Base-by-base conservation (phyloP, 2,888 invertebrate genomes). In the Furcula furcula region DNA sequence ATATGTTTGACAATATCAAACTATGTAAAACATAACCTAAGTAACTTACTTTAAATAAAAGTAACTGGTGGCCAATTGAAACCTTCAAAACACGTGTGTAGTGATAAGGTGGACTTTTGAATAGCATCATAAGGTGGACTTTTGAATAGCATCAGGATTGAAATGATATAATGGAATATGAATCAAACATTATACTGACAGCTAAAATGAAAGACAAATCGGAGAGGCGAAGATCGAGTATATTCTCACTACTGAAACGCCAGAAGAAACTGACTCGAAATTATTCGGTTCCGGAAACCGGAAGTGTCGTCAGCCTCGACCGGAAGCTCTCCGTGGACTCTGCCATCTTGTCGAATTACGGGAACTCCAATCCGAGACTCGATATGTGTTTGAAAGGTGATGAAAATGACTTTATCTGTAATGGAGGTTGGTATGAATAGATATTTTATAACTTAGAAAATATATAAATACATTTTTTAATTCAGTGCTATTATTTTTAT, bases 241-340 rank as follows among this genome's bases (percentile, higher is more conserved):
- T 88, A 7, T 86, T 88, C 55, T 79, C 76, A 0, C 46, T 86
- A 0, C 35, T 88, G 0, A 76, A 71, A 34, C 46, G 71, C 0
- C 75, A 80, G 50, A 86, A 80, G 62, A 87, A 84, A 14, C 10
- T 86, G 0, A 57, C 67, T 0, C 53, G 87, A 7, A 86, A 86
- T 31, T 51, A 54, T 1, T 87, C 87, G 0, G 85, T 80, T 16
- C 87, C 86, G 0, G 66, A 51, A 0, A 48, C 60, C 0, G 62
- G 62, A 2, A 40, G 58, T 0, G 37, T 48, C 0, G 41, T 61
- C n/a, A 46, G 45, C 0, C 9, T 63, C 9, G 59, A 65, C 16
- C 62, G 87, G 32, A 86, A 86, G 26, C 77, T 55, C 20, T 87
- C 87, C 0, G 75, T 79, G 0, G 87, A 87, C 36, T 84, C 84